phyloP scores from a whole-genome alignment of 2,797 vertebrate species.

The Xenentodon cancila region DNA sequence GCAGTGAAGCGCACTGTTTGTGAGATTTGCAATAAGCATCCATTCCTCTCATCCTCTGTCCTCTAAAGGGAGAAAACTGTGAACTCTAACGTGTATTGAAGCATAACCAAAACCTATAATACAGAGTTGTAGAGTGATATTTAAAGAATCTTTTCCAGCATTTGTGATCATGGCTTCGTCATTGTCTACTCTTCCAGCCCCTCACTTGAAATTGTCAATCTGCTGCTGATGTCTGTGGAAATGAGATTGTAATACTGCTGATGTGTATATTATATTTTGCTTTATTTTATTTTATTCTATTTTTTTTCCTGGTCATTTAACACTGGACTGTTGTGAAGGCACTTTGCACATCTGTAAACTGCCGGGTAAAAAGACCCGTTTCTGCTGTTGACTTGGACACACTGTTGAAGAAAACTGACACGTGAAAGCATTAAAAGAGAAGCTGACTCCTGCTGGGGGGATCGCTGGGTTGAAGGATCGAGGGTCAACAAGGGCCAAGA shows the following conservation, averaged over 20 bases:
- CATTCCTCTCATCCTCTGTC: slow-evolving; percentile 57
- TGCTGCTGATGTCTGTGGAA: slow-evolving; percentile 63
- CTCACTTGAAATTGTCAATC: slow-evolving; percentile 39
- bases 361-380: slow-evolving; percentile 11
- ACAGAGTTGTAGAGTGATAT: slow-evolving; percentile 17
- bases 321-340: slow-evolving; percentile 73
- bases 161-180: slow-evolving; percentile 61
- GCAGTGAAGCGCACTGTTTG: slow-evolving; percentile 56
- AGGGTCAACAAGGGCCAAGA: no score
- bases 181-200: slow-evolving; percentile 23
- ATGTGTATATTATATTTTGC: slow-evolving; percentile 48
- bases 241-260: slow-evolving; percentile 33
- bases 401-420: slow-evolving; percentile 21
- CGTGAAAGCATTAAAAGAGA: slow-evolving; percentile 29
- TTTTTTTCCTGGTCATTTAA: slow-evolving; percentile 54
- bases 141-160: slow-evolving; percentile 49
- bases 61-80: slow-evolving; percentile 77
- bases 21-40: slow-evolving; percentile 76
- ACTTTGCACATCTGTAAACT: slow-evolving; percentile 56
- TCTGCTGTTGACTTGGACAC: slow-evolving; percentile 33
- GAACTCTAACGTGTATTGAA: slow-evolving; percentile 62
- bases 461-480: slow-evolving; percentile 49
- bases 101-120: slow-evolving; percentile 51
- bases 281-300: slow-evolving; percentile 53
- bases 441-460: slow-evolving; percentile 13